Percentiles rank a stretch among this genome's conserved stretches.
Conservation (phyloP, 2,113 vertebrate species). For the Rynchops niger region DNA sequence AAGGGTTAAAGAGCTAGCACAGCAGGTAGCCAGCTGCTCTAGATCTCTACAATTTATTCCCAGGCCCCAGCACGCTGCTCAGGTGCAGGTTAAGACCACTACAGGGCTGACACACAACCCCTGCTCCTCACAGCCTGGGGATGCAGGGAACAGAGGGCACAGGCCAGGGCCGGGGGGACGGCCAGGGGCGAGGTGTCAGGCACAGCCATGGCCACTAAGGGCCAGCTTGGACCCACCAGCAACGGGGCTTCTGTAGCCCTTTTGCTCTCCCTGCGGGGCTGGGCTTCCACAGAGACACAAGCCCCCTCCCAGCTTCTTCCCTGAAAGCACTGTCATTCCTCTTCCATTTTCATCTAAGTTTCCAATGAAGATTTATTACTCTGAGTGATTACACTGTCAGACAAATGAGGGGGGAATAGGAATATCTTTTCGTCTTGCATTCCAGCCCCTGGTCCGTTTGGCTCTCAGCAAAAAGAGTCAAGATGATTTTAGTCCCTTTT, state of each 20-base stretch:
- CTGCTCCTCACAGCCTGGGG: background rate
- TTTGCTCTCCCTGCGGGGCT: background rate
- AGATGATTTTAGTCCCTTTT: background rate
- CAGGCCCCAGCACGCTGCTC: background rate
- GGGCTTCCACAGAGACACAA: background rate
- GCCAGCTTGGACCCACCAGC: background rate
- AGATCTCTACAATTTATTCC: background rate
- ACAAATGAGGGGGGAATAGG: slow-evolving; percentile 10
- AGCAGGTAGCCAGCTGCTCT: slow-evolving; percentile 28
- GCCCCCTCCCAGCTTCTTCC: background rate
- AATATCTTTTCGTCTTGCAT: slow-evolving; percentile 36
- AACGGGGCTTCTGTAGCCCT: background rate
- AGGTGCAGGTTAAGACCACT: background rate
- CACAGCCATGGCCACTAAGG: background rate
- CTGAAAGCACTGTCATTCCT: background rate
- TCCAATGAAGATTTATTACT: slow-evolving; percentile 57
- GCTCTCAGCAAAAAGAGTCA: background rate
- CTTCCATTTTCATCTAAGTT: slow-evolving; percentile 24
- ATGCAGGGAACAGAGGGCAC: accelerated
- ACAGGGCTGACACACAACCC: background rate
- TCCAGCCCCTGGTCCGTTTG: background rate
- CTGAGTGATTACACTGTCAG: background rate
- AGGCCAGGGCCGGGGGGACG: background rate
- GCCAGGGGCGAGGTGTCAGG: background rate
- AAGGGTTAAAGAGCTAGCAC: slow-evolving; percentile 42